A percentile compares a stretch with the other conserved stretches of the same genome.
These are phyloP conservation scores for Kryptolebias marmoratus DNA, from an alignment of 2,113 vertebrate species.

Conservation along the genomic window DNA sequence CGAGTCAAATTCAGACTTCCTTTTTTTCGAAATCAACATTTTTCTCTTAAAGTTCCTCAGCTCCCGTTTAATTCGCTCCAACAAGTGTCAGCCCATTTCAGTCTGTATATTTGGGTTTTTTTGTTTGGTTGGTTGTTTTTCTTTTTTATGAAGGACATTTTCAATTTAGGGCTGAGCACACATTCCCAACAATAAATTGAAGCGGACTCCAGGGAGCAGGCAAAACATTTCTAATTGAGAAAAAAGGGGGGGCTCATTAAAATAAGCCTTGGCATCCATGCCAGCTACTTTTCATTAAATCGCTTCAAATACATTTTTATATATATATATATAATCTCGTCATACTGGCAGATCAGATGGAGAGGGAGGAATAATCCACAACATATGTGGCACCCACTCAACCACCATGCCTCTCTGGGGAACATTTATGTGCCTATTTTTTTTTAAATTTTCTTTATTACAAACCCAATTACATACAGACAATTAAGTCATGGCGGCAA, in stretches of 20 bases:
- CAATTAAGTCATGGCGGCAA: constrained; percentile 77
- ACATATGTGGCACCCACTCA: constrained; percentile 79
- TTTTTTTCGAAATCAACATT: too few species aligned
- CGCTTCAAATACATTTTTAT: constrained; percentile 69
- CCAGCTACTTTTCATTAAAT: constrained; percentile 75
- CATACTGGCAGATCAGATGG: constrained; percentile 67
- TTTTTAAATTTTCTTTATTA: constrained; percentile 72
- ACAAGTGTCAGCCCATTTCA: constrained; percentile 35
- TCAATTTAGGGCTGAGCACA: constrained; percentile 54
- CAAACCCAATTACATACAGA: constrained; percentile 77
- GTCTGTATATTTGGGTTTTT: constrained; percentile 43
- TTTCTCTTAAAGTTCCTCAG: not conserved
- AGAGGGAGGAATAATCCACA: constrained; percentile 73
- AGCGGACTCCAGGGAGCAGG: constrained; percentile 48
- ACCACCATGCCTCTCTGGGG: constrained; percentile 61
- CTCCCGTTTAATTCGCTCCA: constrained; percentile 25
- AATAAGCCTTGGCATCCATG: constrained; percentile 77
- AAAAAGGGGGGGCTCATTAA: constrained; percentile 65
- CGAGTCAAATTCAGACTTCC: not conserved
- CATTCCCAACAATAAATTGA: constrained; percentile 54
- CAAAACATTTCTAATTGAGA: constrained; percentile 54
- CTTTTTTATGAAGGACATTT: constrained; percentile 43
- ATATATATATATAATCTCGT: constrained; percentile 58
- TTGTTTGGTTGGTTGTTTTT: not conserved
- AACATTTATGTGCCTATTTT: constrained; percentile 73